Evolutionary conservation across 2,888 invertebrate species (phyloP), one percentile per base, ranked within the genome.

Genomic region (Tromatobia lineatoria): DNA sequence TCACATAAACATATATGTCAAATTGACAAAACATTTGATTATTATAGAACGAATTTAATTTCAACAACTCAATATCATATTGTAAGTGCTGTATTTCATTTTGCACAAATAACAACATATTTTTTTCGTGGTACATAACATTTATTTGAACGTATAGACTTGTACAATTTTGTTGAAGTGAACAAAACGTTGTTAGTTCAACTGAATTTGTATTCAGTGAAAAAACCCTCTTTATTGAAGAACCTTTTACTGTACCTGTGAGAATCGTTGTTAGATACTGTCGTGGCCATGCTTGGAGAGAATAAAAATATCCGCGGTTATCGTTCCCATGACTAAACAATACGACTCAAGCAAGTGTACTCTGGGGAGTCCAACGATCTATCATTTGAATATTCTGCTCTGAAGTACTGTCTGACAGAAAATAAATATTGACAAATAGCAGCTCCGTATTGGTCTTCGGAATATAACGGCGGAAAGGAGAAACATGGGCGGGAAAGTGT

Each of bases 381-480:
- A 29, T 42, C 45, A 34, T 64, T 25, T 38, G 61, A 75, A 50
- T 20, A 70, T 79, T 61, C 29, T 42, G 23, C 66, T 45, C 52
- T 42, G 67, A 34, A 74, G 71, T 57, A 29, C 42, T 71, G 50
- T 47, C 23, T n/a, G 54, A 34, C 47, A 79, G n/a, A 75, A 79
- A 42, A 85, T 85, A 79, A 71, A 82, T 76, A 79, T 83, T 61
- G 75, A 75, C 23, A 25, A 82, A 74, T 15, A 23, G 20, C n/a
- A 34, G 64, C 45, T 52, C 61, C 54, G 64, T 57, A 38, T 57
- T 29, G 45, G 42, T 29, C 29, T 54, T 10, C 15, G 34, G 38
- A 29, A 52, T 52, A 57, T 11, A 67, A 25, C 52, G 34, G 25
- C 11, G 73, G 20, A 67, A 67, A 47, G 57, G 29, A 34, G 45